Conservation (phyloP, 2,797 vertebrate species). For the Chelon auratus region DNA sequence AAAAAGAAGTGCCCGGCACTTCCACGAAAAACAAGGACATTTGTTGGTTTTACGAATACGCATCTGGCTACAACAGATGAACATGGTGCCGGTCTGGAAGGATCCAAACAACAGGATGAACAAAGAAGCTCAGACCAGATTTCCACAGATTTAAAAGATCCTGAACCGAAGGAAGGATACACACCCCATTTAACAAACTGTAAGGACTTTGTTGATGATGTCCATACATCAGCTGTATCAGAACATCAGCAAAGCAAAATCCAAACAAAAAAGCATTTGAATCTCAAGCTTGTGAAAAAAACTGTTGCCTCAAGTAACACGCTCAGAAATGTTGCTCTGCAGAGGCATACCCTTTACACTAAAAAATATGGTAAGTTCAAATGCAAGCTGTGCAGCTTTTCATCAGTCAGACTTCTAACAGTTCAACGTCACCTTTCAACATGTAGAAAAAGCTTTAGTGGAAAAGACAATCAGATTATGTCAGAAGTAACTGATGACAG, state of each 20-base stretch:
- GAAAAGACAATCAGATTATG: constrained; percentile 9
- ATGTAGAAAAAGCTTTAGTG: constrained; percentile 68
- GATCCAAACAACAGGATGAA: constrained; percentile 19
- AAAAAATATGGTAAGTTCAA: constrained; percentile 82
- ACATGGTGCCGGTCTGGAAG: neutral
- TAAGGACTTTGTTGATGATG: neutral
- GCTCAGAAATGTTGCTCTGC: neutral
- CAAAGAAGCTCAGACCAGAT: constrained; percentile 1
- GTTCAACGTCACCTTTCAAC: constrained; percentile 84
- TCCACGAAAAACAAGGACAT: constrained; percentile 75
- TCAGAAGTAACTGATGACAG: constrained; percentile 24
- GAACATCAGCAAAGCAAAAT: constrained; percentile 9
- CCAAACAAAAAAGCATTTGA: neutral
- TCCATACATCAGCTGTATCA: neutral
- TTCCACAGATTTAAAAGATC: constrained; percentile 27
- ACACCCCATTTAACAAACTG: constrained; percentile 15
- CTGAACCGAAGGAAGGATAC: constrained; percentile 7
- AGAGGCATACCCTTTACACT: constrained; percentile 27
- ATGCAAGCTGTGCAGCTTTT: constrained; percentile 88
- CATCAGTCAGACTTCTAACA: constrained; percentile 85
- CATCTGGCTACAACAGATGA: neutral
- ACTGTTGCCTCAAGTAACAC: neutral
- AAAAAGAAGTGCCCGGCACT: constrained; percentile 87
- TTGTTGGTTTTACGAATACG: constrained; percentile 30
- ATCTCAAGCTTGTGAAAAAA: constrained; percentile 10